These are phyloP conservation scores for Dipodomys ordii DNA, from an alignment of 2,113 vertebrate genomes.

Conservation along the genomic window DNA sequence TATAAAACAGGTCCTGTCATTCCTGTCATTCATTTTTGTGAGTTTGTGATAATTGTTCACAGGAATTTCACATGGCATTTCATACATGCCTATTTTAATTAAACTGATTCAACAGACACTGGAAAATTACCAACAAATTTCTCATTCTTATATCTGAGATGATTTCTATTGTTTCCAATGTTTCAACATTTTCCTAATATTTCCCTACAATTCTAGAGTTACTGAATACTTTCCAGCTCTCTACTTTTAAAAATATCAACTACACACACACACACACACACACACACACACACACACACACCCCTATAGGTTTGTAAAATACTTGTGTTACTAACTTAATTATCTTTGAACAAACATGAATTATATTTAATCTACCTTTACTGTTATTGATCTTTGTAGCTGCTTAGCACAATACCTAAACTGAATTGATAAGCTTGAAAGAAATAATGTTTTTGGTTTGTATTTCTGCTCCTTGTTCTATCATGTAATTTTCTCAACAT, in stretches of 20 bases:
- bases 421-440: not conserved
- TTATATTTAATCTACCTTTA: not conserved
- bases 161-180: not conserved
- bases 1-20: no score
- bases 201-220: slow-evolving; percentile 14
- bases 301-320: not conserved
- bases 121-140: not conserved
- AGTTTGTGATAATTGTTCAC: no score
- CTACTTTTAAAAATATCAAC: not conserved
- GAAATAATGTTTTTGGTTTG: not conserved
- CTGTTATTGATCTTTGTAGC: slow-evolving; percentile 1
- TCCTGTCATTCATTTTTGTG: no score
- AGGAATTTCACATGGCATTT: no score
- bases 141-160: not conserved
- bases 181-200: not conserved
- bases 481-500: not conserved
- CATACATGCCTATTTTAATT: no score
- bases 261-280: not conserved
- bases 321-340: not conserved
- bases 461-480: not conserved
- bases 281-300: not conserved
- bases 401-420: not conserved
- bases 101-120: no score
- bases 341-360: not conserved
- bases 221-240: not conserved